phyloP scores from a whole-genome alignment of 2,888 invertebrate species.

The Drosophila conformis region DNA sequence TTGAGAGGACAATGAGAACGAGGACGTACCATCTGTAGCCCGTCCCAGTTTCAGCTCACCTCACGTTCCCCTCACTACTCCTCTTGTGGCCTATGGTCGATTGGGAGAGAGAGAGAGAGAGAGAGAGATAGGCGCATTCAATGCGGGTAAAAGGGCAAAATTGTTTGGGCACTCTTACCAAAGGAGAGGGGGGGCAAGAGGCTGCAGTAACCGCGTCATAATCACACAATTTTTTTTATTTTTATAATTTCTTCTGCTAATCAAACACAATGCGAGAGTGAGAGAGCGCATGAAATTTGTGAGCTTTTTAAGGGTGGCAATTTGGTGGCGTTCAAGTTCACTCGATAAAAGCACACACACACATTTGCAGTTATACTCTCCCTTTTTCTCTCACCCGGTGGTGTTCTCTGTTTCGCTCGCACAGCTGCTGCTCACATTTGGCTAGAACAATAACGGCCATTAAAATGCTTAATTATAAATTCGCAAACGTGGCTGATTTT shows the following conservation, averaged over 20 bases:
- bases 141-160: constrained; percentile 44
- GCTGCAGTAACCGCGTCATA: constrained; percentile 65
- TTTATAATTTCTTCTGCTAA: constrained; percentile 57
- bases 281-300: constrained; percentile 19
- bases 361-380: not conserved
- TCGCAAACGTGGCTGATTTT: constrained; percentile 79
- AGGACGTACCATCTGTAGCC: constrained; percentile 7
- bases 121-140: constrained; percentile 37
- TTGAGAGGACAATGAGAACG: constrained; percentile 7
- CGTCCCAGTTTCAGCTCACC: constrained; percentile 15
- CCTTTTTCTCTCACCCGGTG: not conserved
- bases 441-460: constrained; percentile 81
- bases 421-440: constrained; percentile 36
- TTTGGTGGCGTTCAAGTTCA: constrained; percentile 72
- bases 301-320: constrained; percentile 80
- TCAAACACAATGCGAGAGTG: constrained; percentile 54
- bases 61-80: not conserved
- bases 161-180: not conserved
- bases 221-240: constrained; percentile 57
- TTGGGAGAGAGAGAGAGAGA: constrained; percentile 26
- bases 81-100: constrained; percentile 2
- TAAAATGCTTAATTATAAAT: constrained; percentile 84
- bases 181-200: not conserved
- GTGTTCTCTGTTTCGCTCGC: constrained; percentile 36
- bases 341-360: constrained; percentile 52